Base-by-base conservation (phyloP, 2,888 invertebrate genomes). In the Acleris holmiana region DNA sequence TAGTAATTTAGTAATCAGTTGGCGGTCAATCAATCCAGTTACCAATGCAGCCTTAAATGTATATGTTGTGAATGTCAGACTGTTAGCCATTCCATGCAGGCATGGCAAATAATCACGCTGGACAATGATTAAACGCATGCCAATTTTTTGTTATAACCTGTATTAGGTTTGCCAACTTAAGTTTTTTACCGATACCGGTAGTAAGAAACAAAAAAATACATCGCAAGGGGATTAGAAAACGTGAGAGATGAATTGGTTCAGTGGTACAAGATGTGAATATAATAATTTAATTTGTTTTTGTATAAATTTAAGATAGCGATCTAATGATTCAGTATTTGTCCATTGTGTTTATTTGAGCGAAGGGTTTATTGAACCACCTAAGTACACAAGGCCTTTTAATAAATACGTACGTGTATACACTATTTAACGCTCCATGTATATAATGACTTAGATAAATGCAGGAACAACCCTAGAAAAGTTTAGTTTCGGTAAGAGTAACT, bases 381-480 rank as follows among this genome's bases (percentile, higher is more conserved):
- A 53, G 46, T 60, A 48, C 54, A 50, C 44, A 46, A 55, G 35
- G 59, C 55, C 65, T 60, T 59, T 65, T 17, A 60, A 44, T 55
- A 65, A 58, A 60, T 60, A 65, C 59, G 64, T 65, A 65, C 59
- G 19, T 65, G 44, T 59, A 55, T 65, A 59, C 65, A 65, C 21
- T 59, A 51, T 50, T 29, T 63, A 21, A 15, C 25, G 51, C 49
- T 15, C 13, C 46, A 48, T 64, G 64, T 64, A 59, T 25, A 65
- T 55, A 65, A 29, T 15, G n/a, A 58, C 29, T 41, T 54, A 54
- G 58, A 47, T 58, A 57, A 64, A 54, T 54, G 44, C 54, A 40
- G 59, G 64, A 53, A 54, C 58, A 59, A 53, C 40, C 35, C 40
- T 65, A 54, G 41, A 57, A 21, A 44, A 50, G 40, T 47, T 57